Evolutionary conservation across 2,888 invertebrate species (phyloP), one percentile per base, ranked within the genome.

Genomic region (Coelinius sp.): DNA sequence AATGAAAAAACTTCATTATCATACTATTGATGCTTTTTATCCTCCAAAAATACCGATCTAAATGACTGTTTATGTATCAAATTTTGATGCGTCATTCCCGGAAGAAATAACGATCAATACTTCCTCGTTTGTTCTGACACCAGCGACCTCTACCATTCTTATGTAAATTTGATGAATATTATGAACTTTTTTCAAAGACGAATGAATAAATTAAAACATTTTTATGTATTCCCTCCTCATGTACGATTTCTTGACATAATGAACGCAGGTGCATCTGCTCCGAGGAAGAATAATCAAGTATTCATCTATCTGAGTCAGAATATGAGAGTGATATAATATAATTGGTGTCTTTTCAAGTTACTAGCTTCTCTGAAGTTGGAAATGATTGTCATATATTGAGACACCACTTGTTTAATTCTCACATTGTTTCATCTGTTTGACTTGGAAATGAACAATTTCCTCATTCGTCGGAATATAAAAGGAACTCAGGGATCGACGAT

Each of bases 1-100:
- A 88, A 83, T 6, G 85, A 84, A 0, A 81, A 81, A 0, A 90
- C 92, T 0, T 93, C 93, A 93, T 81, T 93, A 10, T 73, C 12
- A 31, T 49, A n/a, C n/a, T 8, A 44, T 78, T 20, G 76, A 78
- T 38, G 75, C 76, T 24, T 65, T 67, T n/a, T 38, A 64, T 17
- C 75, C 75, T 74, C 24, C 76, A 4, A 74, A 74, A 27, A 69
- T 77, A 56, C 76, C 77, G 10, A 56, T 70, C 38, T 49, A 70
- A 53, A 63, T 79, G 73, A 59, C 62, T 44, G 72, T 80, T 22
- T 78, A 78, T 59, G 75, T 63, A 6, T 74, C 76, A 1, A 79
- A 77, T 59, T 77, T 76, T 20, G 25, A 73, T 8, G 76, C 77
- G 2, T 64, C 69, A 17, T 68, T 78, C 22, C 22, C 25, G 0